Conservation (phyloP, 2,888 invertebrate genomes). For the Sphinx pinastri region DNA sequence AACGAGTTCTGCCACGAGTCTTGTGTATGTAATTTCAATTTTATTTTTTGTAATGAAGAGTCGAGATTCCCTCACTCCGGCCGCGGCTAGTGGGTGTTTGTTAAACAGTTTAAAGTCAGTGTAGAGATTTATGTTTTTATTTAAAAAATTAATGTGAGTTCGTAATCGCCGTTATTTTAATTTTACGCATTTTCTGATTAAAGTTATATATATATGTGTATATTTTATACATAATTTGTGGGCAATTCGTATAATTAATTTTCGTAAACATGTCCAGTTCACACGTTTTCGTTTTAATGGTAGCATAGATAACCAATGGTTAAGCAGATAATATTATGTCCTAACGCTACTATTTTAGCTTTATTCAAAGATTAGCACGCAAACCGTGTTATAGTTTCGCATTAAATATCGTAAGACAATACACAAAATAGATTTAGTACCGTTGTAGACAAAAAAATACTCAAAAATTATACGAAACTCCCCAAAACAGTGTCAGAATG, state of each 20-base stretch:
- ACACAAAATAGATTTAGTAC: constrained; percentile 11
- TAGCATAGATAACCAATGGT: background rate
- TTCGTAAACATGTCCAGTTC: constrained; percentile 46
- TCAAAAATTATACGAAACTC: constrained; percentile 41
- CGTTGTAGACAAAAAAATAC: constrained; percentile 30
- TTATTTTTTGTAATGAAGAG: constrained; percentile 37
- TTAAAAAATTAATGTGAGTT: constrained; percentile 80
- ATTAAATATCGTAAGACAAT: background rate
- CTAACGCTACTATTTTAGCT: background rate
- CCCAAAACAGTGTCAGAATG: constrained; percentile 48
- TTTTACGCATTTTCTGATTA: constrained; percentile 66
- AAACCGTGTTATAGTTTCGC: background rate
- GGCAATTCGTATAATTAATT: constrained; percentile 38
- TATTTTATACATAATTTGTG: constrained; percentile 42
- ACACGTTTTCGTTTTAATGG: constrained; percentile 37
- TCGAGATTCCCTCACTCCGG: constrained; percentile 30
- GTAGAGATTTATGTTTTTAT: constrained; percentile 82
- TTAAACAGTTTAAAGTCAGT: constrained; percentile 73
- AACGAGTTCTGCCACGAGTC: constrained; percentile 51
- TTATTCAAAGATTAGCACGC: constrained; percentile 1
- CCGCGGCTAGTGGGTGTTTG: constrained; percentile 75
- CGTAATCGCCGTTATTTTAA: constrained; percentile 80
- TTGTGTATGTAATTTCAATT: constrained; percentile 54
- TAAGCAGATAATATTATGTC: background rate
- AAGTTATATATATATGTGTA: constrained; percentile 48